Conservation (phyloP, 2,888 invertebrate species). For the Tachina grossa region DNA sequence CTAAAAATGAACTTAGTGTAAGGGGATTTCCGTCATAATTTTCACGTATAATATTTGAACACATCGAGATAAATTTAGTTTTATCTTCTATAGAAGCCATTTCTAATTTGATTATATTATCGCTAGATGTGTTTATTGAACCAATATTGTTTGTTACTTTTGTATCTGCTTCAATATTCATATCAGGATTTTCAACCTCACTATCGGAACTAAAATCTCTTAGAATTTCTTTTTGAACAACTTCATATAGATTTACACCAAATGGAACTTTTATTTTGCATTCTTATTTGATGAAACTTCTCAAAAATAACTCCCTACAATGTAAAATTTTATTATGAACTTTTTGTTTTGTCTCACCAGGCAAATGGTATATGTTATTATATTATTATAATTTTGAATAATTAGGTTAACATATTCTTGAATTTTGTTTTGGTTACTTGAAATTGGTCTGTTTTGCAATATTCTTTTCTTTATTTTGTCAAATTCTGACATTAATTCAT, state of each 20-base stretch:
- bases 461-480: too few relatives aligned
- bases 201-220: not conserved
- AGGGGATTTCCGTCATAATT: constrained; percentile 4
- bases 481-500: too few relatives aligned
- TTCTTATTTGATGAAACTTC: constrained; percentile 30
- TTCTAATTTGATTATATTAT: not conserved
- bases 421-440: too few relatives aligned
- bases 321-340: constrained; percentile 22
- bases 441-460: too few relatives aligned
- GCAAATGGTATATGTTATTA: too few relatives aligned
- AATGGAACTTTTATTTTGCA: constrained; percentile 34
- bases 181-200: not conserved
- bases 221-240: constrained; percentile 10
- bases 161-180: not conserved
- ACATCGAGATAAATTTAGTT: constrained; percentile 39
- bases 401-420: too few relatives aligned
- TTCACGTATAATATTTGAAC: constrained; percentile 27
- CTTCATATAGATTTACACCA: constrained; percentile 20
- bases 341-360: too few relatives aligned
- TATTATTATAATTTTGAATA: too few relatives aligned
- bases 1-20: constrained; percentile 14
- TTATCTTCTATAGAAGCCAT: constrained; percentile 45
- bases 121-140: not conserved
- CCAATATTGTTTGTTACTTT: too few relatives aligned
- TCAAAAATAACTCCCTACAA: constrained; percentile 27